Evolutionary conservation across 2,888 invertebrate genomes (phyloP), one percentile per base, ranked within the genome.

Genomic region (Cryptus armator): DNA sequence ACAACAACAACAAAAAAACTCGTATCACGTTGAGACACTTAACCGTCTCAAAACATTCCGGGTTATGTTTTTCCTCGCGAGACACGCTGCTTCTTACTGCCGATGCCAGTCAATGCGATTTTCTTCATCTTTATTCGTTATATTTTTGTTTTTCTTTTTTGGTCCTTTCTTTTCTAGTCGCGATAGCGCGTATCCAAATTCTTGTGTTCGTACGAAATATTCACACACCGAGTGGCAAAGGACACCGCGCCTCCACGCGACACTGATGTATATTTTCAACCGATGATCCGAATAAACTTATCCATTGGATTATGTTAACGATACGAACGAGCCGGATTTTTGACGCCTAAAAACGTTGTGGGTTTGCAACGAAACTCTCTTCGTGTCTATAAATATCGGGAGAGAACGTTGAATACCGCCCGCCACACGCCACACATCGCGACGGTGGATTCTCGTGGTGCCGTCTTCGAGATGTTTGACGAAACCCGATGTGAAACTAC

Each of bases 311-410:
- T 56, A 19, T 56, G 56, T 68, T 46, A 78, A 68, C 72, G 78
- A 83, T 78, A 67, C 72, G 86, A 86, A 77, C 78, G 83, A 86
- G 87, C 87, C 87, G 86, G 87, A 90, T 91, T 92, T 87, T 92
- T 91, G 89, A 91, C 90, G 90, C 90, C 89, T 89, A 89, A 91
- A 87, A 91, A 88, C 90, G 89, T 88, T 88, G 89, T 88, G 83
- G 86, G 86, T 90, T 90, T 89, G 88, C 90, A 89, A 74, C 89
- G 89, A 90, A 90, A 91, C 90, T 91, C 91, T 88, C 86, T 86
- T 51, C 70, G 78, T 86, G 84, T 92, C 92, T 92, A 92, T 92
- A 90, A 92, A 92, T 92, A 92, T 91, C 91, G 85, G 89, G 70
- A 81, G 80, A 64, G 62, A 71, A 87, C 86, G 90, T 92, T 91